A percentile compares a stretch with the other conserved stretches of the same genome.
phyloP scores from a whole-genome alignment of 2,797 vertebrate species.

The Craterocephalus amniculus region DNA sequence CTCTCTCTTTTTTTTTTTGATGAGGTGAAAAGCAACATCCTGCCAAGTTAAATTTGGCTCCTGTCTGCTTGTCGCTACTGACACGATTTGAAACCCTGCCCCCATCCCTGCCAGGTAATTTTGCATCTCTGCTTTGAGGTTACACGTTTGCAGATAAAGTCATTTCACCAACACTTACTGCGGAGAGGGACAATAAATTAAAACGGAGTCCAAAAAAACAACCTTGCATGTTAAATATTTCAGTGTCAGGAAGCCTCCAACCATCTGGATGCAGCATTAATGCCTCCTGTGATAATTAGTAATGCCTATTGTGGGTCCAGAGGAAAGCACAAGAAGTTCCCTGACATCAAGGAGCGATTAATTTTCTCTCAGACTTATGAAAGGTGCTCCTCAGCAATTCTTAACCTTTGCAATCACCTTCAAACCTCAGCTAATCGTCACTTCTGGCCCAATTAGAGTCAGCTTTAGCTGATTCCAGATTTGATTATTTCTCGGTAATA shows the following conservation, averaged over 20 bases:
- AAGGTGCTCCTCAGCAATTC: slow-evolving; percentile 51
- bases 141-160: slow-evolving; percentile 16
- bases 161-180: slow-evolving; percentile 14
- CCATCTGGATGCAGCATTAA: slow-evolving; percentile 20
- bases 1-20: slow-evolving; percentile 31
- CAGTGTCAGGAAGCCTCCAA: slow-evolving; percentile 18
- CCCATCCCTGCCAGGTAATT: slow-evolving; percentile 12
- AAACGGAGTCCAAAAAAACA: slow-evolving; percentile 37
- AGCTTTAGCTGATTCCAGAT: slow-evolving; percentile 41
- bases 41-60: slow-evolving; percentile 69
- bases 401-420: slow-evolving; percentile 70
- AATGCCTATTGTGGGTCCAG: slow-evolving; percentile 14
- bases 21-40: slow-evolving; percentile 38
- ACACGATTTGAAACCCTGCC: slow-evolving; percentile 38
- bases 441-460: slow-evolving; percentile 57
- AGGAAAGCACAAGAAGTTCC: slow-evolving; percentile 12
- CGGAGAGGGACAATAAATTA: slow-evolving; percentile 26
- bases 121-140: slow-evolving; percentile 21
- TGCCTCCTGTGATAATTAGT: slow-evolving; percentile 52
- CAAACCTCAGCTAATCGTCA: slow-evolving; percentile 55
- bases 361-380: slow-evolving; percentile 47
- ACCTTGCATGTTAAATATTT: slow-evolving; percentile 25
- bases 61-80: slow-evolving; percentile 51
- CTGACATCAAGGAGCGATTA: slow-evolving; percentile 34
- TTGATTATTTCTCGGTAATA: slow-evolving; percentile 66